Evolutionary conservation across 2,888 invertebrate genomes (phyloP).

Genomic region (Brenthis daphne): DNA sequence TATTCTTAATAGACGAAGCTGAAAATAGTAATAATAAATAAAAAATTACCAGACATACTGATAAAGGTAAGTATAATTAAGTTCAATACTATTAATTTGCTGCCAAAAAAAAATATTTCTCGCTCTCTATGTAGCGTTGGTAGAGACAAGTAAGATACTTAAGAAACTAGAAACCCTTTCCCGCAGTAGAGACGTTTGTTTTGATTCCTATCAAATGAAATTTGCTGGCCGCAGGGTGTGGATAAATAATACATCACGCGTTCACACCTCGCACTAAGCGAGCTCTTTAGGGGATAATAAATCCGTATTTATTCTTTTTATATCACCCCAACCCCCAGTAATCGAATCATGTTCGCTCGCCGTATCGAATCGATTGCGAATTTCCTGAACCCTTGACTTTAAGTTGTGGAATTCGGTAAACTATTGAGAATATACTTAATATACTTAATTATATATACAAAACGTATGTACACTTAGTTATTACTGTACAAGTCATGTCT

Average conservation of each 20-base stretch:
- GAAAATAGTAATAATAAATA: too few species aligned
- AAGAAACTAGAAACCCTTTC: slow-evolving; percentile 47
- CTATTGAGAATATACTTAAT: too few species aligned
- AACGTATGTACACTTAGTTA: too few species aligned
- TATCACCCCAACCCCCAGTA: slow-evolving; percentile 67
- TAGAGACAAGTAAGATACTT: background rate
- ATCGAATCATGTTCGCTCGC: slow-evolving; percentile 71
- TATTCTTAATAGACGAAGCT: too few species aligned
- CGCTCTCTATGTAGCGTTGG: background rate
- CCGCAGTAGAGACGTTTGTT: slow-evolving; percentile 58
- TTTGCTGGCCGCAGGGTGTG: slow-evolving; percentile 67
- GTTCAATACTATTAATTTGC: background rate
- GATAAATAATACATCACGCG: slow-evolving; percentile 77
- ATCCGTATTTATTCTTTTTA: slow-evolving; percentile 82
- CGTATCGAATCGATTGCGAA: slow-evolving; percentile 69
- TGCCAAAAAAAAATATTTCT: background rate
- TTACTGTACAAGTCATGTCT: too few species aligned
- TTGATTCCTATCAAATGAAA: slow-evolving; percentile 72
- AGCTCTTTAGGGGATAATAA: slow-evolving; percentile 79
- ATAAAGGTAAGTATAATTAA: too few species aligned
- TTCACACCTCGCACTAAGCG: slow-evolving; percentile 77
- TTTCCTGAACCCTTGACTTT: slow-evolving; percentile 31
- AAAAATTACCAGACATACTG: too few species aligned
- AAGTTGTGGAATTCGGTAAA: slow-evolving; percentile 21
- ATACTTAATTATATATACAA: too few species aligned